phyloP scores from a whole-genome alignment of 2,888 invertebrate genomes.

The Cosmia trapezina region DNA sequence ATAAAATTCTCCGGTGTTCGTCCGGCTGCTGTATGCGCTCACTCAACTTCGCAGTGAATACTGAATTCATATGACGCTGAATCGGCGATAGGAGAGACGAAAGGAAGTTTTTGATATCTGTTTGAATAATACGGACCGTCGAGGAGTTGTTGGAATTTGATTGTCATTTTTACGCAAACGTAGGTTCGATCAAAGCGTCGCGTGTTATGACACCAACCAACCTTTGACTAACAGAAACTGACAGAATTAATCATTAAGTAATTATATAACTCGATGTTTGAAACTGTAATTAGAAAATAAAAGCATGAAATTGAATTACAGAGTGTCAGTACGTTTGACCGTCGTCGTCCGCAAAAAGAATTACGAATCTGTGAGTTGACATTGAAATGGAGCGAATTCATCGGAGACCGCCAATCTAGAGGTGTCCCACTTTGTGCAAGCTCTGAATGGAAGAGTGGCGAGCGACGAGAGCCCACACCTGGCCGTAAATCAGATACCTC shows the following conservation, averaged over 20 bases:
- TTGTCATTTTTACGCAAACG: slow-evolving; percentile 63
- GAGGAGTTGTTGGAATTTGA: slow-evolving; percentile 70
- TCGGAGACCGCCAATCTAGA: slow-evolving; percentile 76
- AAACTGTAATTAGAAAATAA: slow-evolving; percentile 30
- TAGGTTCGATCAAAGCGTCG: slow-evolving; percentile 42
- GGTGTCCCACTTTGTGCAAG: slow-evolving; percentile 83
- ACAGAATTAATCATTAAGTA: slow-evolving; percentile 24
- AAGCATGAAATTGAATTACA: slow-evolving; percentile 47
- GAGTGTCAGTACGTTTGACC: slow-evolving; percentile 23
- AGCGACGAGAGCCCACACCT: slow-evolving; percentile 80
- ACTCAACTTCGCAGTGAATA: slow-evolving; percentile 74
- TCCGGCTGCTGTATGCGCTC: slow-evolving; percentile 61
- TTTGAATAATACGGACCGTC: slow-evolving; percentile 62
- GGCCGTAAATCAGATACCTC: slow-evolving; percentile 83
- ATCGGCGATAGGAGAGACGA: slow-evolving; percentile 71
- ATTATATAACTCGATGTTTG: slow-evolving; percentile 21
- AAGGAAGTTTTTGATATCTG: slow-evolving; percentile 83
- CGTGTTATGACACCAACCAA: slow-evolving; percentile 56
- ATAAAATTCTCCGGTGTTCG: slow-evolving; percentile 63
- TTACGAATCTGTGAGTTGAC: slow-evolving; percentile 53
- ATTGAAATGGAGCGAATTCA: slow-evolving; percentile 75
- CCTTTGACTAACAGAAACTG: slow-evolving; percentile 23
- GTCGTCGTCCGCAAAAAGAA: slow-evolving; percentile 51
- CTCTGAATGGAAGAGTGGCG: slow-evolving; percentile 80
- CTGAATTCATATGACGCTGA: slow-evolving; percentile 76